Evolutionary conservation across 2,797 vertebrate species (phyloP).

Genomic region (Heteromormyrus szaboi): DNA sequence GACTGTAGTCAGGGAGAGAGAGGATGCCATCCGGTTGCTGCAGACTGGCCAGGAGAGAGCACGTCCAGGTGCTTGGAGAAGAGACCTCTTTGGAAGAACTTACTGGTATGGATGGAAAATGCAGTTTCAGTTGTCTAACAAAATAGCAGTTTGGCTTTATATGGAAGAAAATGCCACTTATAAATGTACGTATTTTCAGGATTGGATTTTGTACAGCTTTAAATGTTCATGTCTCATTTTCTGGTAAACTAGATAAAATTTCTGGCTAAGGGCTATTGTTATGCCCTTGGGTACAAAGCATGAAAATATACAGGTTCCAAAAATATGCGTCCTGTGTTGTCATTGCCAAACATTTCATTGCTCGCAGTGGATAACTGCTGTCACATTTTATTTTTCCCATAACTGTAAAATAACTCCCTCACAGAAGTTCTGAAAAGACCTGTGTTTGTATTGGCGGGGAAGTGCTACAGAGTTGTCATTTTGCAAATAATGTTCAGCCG

Average conservation of each 20-base stretch:
- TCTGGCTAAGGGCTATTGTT: background rate
- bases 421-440: background rate
- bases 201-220: background rate
- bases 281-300: background rate
- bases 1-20: constrained; percentile 78
- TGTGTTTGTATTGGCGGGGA: background rate
- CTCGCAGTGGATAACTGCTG: background rate
- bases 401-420: background rate
- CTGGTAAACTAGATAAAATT: background rate
- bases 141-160: background rate
- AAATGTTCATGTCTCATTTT: background rate
- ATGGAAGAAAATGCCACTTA: background rate
- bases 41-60: constrained; percentile 86
- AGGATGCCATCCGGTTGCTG: constrained; percentile 78
- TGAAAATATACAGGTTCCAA: background rate
- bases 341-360: background rate
- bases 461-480: background rate
- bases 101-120: constrained; percentile 64
- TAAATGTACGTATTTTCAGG: background rate
- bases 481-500: background rate
- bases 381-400: background rate
- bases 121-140: background rate
- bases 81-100: constrained; percentile 72
- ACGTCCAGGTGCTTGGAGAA: constrained; percentile 84
- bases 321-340: background rate